Conservation (phyloP, 64 coral and sea anemone genomes). For the Montipora sp. region DNA sequence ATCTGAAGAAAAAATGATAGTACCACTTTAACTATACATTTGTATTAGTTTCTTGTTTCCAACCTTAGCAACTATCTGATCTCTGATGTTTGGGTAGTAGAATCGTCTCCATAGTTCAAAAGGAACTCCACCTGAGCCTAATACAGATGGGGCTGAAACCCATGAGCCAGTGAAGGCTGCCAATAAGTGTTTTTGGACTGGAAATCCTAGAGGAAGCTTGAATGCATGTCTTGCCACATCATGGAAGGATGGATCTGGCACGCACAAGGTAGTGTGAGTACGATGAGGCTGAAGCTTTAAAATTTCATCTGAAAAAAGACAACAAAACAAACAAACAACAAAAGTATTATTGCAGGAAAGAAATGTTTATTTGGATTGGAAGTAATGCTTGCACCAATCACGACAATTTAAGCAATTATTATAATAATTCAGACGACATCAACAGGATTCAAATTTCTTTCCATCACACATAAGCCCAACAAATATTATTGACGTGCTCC, state of each 20-base stretch:
- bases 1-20: too few relatives aligned
- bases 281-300: constrained; percentile 78
- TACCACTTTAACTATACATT: background rate
- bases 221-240: constrained; percentile 86
- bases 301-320: background rate
- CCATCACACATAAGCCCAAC: too few relatives aligned
- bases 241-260: constrained; percentile 94
- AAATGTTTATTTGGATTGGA: too few relatives aligned
- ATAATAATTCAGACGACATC: too few relatives aligned
- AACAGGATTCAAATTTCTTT: too few relatives aligned
- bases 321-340: too few relatives aligned
- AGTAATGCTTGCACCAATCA: too few relatives aligned
- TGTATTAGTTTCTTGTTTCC: background rate
- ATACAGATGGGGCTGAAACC: constrained; percentile 48
- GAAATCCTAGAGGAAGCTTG: constrained; percentile 78
- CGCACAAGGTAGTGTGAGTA: constrained; percentile 87
- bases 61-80: constrained; percentile 94
- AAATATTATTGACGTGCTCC: too few relatives aligned
- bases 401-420: too few relatives aligned
- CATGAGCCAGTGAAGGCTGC: constrained; percentile 95
- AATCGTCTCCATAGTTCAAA: constrained; percentile 98
- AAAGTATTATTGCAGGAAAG: too few relatives aligned
- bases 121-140: constrained; percentile 79
- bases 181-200: constrained; percentile 88
- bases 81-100: constrained; percentile 97